These are phyloP conservation scores for Sprattus sprattus DNA, from an alignment of 2,113 vertebrate genomes.

Conservation along the genomic window DNA sequence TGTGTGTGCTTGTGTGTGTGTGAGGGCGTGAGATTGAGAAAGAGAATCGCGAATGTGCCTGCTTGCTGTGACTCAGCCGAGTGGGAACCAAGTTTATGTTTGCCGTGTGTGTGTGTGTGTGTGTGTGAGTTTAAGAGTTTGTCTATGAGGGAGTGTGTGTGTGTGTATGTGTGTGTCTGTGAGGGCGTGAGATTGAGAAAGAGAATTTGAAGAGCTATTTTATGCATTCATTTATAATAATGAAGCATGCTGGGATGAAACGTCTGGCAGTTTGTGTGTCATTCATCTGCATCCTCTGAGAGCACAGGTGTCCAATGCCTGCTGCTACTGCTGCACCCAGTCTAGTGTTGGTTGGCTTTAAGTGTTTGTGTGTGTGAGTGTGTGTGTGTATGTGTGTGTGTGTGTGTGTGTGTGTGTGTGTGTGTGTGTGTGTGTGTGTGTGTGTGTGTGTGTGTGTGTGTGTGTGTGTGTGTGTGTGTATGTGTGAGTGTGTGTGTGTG, in stretches of 20 bases:
- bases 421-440: not conserved
- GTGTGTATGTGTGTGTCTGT: not conserved
- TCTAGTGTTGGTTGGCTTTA: not conserved
- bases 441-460: not conserved
- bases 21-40: too few species aligned
- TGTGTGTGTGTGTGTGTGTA: not conserved
- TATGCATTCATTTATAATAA: conserved; percentile 4
- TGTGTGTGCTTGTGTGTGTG: not conserved
- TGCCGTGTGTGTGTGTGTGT: not conserved
- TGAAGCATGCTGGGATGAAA: not conserved
- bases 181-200: too few species aligned
- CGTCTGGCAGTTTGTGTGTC: not conserved
- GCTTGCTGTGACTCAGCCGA: too few species aligned
- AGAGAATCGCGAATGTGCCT: not conserved
- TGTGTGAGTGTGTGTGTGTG: not conserved
- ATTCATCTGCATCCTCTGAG: not conserved
- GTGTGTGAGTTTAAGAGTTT: not conserved
- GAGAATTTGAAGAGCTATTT: not conserved
- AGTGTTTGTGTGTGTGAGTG: not conserved
- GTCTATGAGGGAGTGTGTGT: not conserved
- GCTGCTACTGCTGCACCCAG: not conserved
- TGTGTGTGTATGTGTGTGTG: not conserved
- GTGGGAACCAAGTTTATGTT: not conserved
- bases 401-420: conserved; percentile 3
- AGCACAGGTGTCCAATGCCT: not conserved